Evolutionary conservation across 2,797 vertebrate genomes (phyloP), one percentile per base, ranked within the genome.

Genomic region (Danio albolineatus): DNA sequence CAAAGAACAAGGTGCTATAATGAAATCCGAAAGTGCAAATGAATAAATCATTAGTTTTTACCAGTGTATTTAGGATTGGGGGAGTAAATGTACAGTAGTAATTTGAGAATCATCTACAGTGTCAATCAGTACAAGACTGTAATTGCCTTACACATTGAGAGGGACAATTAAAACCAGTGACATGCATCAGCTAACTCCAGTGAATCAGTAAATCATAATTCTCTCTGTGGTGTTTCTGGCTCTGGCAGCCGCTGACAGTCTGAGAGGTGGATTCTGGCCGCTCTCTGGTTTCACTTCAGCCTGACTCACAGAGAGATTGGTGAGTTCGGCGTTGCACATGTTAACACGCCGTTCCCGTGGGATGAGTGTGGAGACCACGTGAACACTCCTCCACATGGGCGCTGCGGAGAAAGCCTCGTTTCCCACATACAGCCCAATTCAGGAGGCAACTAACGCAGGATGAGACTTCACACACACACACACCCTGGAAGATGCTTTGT

Each of bases 291-390:
- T 70, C 10, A 5, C 16, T 49, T 8, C 21, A 67, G 65, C 21
- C 65, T 38, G 46, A 51, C 66, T 51, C 49, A 71, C 14, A 51
- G 51, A 71, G 69, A 56, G 65, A 48, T 28, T n/a, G 38, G 62
- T 8, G 41, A 65, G 43, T 21, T 28, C 48, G 38, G 49, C 56
- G 69, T 43, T 72, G 69, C 69, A 43, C 69, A 16, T 14, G 5
- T 21, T 56, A 43, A 21, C 69, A 56, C 72, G n/a, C 39, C 17
- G 1, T 72, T 72, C 51, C 10, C n/a, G 12, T 56, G 38, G 69
- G 69, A 56, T 43, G 51, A 71, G 12, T 71, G 67, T 71, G 51
- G 69, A 21, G 69, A 56, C 38, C 69, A 72, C 8, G 51, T 72
- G 69, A 21, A 72, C 12, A 21, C 38, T 65, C 62, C 69, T 51